Evolutionary conservation across 2,113 vertebrate genomes (phyloP).

Genomic region (Apteryx owenii): DNA sequence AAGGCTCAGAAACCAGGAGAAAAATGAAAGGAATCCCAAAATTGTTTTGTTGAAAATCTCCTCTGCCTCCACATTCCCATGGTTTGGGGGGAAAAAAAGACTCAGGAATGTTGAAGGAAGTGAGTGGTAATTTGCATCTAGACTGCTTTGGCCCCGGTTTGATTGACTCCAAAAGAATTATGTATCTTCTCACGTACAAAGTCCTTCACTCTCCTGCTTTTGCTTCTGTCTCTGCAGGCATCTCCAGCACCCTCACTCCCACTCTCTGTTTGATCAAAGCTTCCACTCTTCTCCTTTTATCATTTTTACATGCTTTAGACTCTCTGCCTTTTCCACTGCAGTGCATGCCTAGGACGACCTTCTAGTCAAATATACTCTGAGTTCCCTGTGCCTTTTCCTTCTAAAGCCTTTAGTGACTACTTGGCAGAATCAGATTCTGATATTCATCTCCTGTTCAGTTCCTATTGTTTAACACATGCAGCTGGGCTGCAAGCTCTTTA

Average conservation of each 20-base stretch:
- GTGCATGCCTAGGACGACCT: neutral
- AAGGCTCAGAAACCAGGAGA: neutral
- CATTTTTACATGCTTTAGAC: neutral
- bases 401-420: neutral
- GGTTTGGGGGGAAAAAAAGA: neutral
- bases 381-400: neutral
- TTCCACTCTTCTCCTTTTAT: constrained; percentile 35
- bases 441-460: fast-evolving
- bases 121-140: constrained; percentile 13
- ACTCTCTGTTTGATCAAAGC: constrained; percentile 45
- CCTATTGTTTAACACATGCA: neutral
- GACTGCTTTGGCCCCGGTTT: neutral
- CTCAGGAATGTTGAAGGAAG: neutral
- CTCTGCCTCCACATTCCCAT: neutral
- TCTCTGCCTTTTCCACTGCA: neutral
- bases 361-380: neutral
- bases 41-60: neutral
- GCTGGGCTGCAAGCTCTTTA: neutral
- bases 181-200: constrained; percentile 31
- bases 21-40: neutral
- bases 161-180: constrained; percentile 46
- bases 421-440: neutral
- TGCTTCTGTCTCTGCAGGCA: constrained; percentile 42
- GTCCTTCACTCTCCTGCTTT: neutral
- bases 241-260: constrained; percentile 7